Evolutionary conservation across 2,797 vertebrate species (phyloP).

Genomic region (Alfaro cultratus): DNA sequence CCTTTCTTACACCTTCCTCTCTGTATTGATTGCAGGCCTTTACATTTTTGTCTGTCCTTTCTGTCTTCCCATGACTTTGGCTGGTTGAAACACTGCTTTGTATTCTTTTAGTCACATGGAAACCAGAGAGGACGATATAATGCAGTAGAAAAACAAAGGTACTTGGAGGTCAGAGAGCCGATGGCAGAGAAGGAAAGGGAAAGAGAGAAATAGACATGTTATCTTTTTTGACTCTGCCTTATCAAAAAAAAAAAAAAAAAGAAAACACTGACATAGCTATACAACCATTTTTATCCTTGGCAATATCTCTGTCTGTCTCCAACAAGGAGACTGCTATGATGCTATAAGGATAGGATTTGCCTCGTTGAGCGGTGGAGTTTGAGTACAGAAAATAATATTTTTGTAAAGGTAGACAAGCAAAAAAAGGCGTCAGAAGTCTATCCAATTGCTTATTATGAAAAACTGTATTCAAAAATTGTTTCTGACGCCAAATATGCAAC

Average conservation of each 20-base stretch:
- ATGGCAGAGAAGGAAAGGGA: conserved; percentile 7
- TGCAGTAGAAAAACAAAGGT: conserved; percentile 42
- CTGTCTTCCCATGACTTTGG: conserved; percentile 53
- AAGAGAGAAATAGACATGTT: conserved; percentile 2
- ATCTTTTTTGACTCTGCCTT: conserved; percentile 15
- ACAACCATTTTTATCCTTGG: conserved; percentile 3
- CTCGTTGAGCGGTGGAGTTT: conserved; percentile 9
- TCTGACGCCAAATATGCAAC: neutral
- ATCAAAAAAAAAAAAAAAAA: neutral
- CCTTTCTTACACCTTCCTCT: conserved; percentile 1
- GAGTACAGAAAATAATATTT: no score
- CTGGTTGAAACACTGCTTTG: conserved; percentile 39
- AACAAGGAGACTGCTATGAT: conserved; percentile 1
- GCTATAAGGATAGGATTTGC: conserved; percentile 16
- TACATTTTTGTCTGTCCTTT: conserved; percentile 31
- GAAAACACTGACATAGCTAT: neutral
- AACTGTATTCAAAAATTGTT: neutral
- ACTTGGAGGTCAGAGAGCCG: conserved; percentile 38
- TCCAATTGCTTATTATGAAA: neutral
- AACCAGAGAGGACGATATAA: conserved; percentile 32
- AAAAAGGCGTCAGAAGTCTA: neutral
- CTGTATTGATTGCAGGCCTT: conserved; percentile 38
- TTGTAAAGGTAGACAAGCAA: no score
- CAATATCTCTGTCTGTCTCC: conserved; percentile 1
- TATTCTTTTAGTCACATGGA: conserved; percentile 56